Evolutionary conservation across 2,113 vertebrate species (phyloP).

Genomic region (Engystomops pustulosus): DNA sequence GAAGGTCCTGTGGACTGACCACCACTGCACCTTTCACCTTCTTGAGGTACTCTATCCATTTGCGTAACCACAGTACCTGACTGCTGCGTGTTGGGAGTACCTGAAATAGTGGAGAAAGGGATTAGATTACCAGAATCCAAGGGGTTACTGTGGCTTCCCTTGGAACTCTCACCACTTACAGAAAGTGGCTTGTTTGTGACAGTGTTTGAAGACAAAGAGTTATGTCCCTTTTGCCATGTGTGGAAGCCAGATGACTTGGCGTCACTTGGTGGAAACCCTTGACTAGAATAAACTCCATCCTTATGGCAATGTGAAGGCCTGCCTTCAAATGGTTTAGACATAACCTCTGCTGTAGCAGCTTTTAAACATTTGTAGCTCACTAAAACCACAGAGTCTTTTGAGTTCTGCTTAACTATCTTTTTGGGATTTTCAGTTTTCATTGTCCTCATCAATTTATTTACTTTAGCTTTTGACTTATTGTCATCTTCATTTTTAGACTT

Average conservation of each 20-base stretch:
- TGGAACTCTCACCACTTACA: slow-evolving; percentile 69
- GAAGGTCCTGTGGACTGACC: slow-evolving; percentile 65
- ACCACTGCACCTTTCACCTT: slow-evolving; percentile 66
- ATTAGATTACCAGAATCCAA: slow-evolving; percentile 74
- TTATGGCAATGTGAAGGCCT: slow-evolving; percentile 74
- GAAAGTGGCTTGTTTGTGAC: slow-evolving; percentile 72
- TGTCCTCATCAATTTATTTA: slow-evolving; percentile 92
- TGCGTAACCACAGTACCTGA: slow-evolving; percentile 76
- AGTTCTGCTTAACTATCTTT: slow-evolving; percentile 90
- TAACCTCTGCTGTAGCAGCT: slow-evolving; percentile 76
- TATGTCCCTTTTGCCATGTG: slow-evolving; percentile 72
- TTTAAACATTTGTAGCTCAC: slow-evolving; percentile 96
- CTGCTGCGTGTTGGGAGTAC: slow-evolving; percentile 76
- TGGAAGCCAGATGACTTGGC: slow-evolving; percentile 75
- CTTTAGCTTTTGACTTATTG: slow-evolving; percentile 92
- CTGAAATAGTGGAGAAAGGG: slow-evolving; percentile 73
- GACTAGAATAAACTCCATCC: slow-evolving; percentile 75
- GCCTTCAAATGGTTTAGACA: slow-evolving; percentile 79
- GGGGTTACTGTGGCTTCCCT: slow-evolving; percentile 66
- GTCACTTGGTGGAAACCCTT: slow-evolving; percentile 71
- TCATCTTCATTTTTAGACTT: slow-evolving; percentile 81
- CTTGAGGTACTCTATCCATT: slow-evolving; percentile 65
- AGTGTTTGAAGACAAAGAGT: slow-evolving; percentile 68
- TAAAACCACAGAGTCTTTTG: slow-evolving; percentile 94
- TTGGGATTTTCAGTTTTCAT: slow-evolving; percentile 92